Conservation (phyloP, 2,888 invertebrate genomes). For the Agrochola circellaris region DNA sequence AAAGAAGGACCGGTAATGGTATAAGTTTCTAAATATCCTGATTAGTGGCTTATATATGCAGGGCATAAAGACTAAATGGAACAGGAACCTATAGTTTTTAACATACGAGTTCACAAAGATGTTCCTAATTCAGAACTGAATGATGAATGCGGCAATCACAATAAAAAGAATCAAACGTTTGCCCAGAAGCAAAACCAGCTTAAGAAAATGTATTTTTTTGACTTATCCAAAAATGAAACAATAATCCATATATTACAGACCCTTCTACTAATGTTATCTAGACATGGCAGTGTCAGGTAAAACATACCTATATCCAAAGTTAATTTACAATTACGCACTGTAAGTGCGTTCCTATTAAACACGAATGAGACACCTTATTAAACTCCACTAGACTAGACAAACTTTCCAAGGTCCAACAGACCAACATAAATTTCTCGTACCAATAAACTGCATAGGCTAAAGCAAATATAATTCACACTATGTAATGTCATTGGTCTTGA, state of each 20-base stretch:
- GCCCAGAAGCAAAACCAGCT: background rate
- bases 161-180: background rate
- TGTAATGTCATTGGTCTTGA: slow-evolving; percentile 52
- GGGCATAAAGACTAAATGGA: background rate
- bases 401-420: slow-evolving; percentile 58
- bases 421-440: slow-evolving; percentile 52
- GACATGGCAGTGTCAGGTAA: background rate
- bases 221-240: background rate
- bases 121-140: background rate
- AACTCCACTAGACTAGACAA: slow-evolving; percentile 35
- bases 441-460: slow-evolving; percentile 47
- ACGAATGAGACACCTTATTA: slow-evolving; percentile 44
- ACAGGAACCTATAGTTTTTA: background rate
- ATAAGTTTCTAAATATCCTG: background rate
- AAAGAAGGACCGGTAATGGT: background rate
- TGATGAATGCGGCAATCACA: background rate
- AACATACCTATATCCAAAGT: slow-evolving; percentile 10
- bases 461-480: slow-evolving; percentile 57
- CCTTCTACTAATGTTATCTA: background rate
- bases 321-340: slow-evolving; percentile 20
- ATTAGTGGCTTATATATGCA: background rate
- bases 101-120: background rate
- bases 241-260: background rate
- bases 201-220: no score
- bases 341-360: slow-evolving; percentile 24